Percentiles rank a stretch among this genome's conserved stretches.
phyloP scores from a whole-genome alignment of 2,888 invertebrate genomes.

The Tinea trinotella region DNA sequence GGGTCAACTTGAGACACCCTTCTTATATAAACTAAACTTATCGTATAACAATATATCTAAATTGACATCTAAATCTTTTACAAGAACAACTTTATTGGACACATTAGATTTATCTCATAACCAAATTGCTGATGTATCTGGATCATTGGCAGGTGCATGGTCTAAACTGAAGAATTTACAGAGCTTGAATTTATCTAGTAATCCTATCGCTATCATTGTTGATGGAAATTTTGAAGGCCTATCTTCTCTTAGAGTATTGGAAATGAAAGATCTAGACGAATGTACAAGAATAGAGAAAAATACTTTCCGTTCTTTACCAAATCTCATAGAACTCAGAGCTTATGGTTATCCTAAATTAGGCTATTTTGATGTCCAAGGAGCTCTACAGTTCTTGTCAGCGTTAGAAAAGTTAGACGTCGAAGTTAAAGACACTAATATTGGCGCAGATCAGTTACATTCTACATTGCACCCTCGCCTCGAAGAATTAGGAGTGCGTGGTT shows the following conservation, averaged over 20 bases:
- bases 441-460: constrained; percentile 85
- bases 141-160: constrained; percentile 77
- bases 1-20: constrained; percentile 86
- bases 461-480: constrained; percentile 84
- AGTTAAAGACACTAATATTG: constrained; percentile 86
- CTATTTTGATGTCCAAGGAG: constrained; percentile 88
- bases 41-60: constrained; percentile 81
- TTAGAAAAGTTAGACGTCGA: constrained; percentile 86
- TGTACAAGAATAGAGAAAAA: constrained; percentile 86
- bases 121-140: constrained; percentile 71
- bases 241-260: constrained; percentile 75
- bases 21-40: constrained; percentile 82
- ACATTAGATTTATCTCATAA: constrained; percentile 84
- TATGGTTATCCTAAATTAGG: constrained; percentile 85
- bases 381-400: constrained; percentile 81
- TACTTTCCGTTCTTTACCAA: constrained; percentile 81
- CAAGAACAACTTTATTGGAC: constrained; percentile 85
- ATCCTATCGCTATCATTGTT: constrained; percentile 84
- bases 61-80: constrained; percentile 78
- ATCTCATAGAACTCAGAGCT: constrained; percentile 79
- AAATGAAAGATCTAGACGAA: constrained; percentile 76
- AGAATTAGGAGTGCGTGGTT: constrained; percentile 81
- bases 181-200: constrained; percentile 84
- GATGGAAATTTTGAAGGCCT: constrained; percentile 84
- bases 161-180: constrained; percentile 79